phyloP scores from a whole-genome alignment of 2,888 invertebrate species.

The Limnephilus lunatus region DNA sequence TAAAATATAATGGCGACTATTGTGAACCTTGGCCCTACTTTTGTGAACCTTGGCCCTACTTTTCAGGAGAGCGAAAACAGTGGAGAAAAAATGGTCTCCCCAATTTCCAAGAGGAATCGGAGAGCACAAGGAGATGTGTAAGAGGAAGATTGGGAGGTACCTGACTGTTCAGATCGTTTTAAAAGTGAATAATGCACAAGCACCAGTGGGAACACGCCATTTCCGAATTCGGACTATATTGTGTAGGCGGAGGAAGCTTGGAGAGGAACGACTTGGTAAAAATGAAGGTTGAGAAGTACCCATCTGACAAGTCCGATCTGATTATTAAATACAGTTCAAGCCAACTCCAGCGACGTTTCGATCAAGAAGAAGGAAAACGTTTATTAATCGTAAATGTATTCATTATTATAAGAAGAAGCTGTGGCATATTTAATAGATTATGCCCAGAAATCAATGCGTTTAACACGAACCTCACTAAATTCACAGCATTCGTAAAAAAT shows the following conservation, averaged over 20 bases:
- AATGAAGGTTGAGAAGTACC: too few relatives aligned
- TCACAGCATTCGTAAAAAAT: too few relatives aligned
- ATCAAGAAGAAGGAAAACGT: neutral
- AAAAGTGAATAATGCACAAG: neutral
- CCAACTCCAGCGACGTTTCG: too few relatives aligned
- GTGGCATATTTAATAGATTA: too few relatives aligned
- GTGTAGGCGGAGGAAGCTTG: neutral
- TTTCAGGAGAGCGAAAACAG: neutral
- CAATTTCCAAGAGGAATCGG: neutral
- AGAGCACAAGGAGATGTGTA: too few relatives aligned
- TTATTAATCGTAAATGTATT: neutral
- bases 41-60: neutral
- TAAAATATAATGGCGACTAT: neutral
- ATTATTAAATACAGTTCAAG: too few relatives aligned
- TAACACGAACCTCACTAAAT: too few relatives aligned
- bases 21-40: neutral
- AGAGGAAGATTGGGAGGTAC: too few relatives aligned
- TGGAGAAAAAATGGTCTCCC: neutral
- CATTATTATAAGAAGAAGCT: too few relatives aligned
- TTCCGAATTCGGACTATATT: neutral
- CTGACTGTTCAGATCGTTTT: neutral
- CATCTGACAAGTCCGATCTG: too few relatives aligned
- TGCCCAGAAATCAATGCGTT: too few relatives aligned
- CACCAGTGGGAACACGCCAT: neutral
- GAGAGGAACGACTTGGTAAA: neutral